Percentiles rank a stretch among this genome's conserved stretches.
Evolutionary conservation across 2,797 vertebrate genomes (phyloP).

Genomic region (Pangasius macronema): DNA sequence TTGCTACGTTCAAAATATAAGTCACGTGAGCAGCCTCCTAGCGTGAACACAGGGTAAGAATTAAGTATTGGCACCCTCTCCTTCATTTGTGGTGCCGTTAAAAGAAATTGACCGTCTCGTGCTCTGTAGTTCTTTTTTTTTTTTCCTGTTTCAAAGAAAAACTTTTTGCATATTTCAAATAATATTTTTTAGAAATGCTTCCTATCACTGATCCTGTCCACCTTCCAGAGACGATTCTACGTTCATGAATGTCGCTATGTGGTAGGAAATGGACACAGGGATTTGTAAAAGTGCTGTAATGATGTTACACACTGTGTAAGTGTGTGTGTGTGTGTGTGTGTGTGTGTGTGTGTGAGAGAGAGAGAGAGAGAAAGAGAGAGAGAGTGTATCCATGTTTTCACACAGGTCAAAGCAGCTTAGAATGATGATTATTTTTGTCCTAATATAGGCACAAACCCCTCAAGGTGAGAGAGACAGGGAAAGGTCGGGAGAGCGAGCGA

Average conservation of each 20-base stretch:
- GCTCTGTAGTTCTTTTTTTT: not conserved
- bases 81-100: not conserved
- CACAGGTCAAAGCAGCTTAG: slow-evolving; percentile 51
- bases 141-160: not conserved
- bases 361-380: not conserved
- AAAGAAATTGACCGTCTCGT: not conserved
- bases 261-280: not conserved
- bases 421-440: slow-evolving; percentile 56
- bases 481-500: slow-evolving; percentile 26
- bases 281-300: slow-evolving; percentile 17
- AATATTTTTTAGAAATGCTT: not conserved
- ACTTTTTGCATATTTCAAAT: not conserved
- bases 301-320: not conserved
- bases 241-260: not conserved
- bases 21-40: not conserved
- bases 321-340: not conserved
- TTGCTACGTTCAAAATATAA: not conserved
- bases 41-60: not conserved
- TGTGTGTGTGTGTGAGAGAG: not conserved
- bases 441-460: slow-evolving; percentile 56
- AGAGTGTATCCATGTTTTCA: slow-evolving; percentile 17
- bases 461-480: slow-evolving; percentile 50
- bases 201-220: not conserved
- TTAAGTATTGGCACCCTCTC: not conserved
- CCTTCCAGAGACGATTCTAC: not conserved